A percentile compares a stretch with the other conserved stretches of the same genome.
Conservation (phyloP, 2,888 invertebrate genomes). For the Philhelius pedissequus region DNA sequence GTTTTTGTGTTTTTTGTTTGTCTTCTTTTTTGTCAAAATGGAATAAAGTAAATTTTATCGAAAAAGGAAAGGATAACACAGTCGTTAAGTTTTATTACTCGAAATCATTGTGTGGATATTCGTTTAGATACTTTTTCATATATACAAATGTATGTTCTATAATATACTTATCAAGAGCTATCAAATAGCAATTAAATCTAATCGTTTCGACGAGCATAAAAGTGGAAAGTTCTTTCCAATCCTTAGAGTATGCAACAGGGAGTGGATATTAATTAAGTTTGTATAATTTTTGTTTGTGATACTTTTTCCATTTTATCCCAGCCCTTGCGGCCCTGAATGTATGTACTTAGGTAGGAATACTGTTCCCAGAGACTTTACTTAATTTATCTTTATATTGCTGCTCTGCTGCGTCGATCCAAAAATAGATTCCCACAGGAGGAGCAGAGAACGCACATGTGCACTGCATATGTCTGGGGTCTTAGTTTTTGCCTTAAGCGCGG, state of each 20-base stretch:
- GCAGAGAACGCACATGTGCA: slow-evolving; percentile 39
- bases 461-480: slow-evolving; percentile 36
- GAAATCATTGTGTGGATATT: not conserved
- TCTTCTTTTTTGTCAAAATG: too few relatives aligned
- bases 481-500: slow-evolving; percentile 1
- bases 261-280: not conserved
- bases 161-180: not conserved
- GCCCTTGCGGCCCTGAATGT: too few relatives aligned
- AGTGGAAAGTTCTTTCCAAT: not conserved
- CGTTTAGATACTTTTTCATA: not conserved
- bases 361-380: not conserved
- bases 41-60: slow-evolving; percentile 12
- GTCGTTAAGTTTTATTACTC: slow-evolving; percentile 18
- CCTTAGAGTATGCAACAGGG: not conserved
- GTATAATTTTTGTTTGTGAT: not conserved
- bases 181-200: slow-evolving; percentile 14
- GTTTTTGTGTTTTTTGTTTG: not conserved
- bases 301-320: not conserved
- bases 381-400: not conserved
- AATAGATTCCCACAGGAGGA: slow-evolving; percentile 23
- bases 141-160: too few relatives aligned
- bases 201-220: not conserved
- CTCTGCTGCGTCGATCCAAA: slow-evolving; percentile 1
- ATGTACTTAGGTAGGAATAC: too few relatives aligned
- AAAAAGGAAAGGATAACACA: slow-evolving; percentile 14